phyloP scores from a whole-genome alignment of 2,113 vertebrate genomes.

The Balaeniceps rex region DNA sequence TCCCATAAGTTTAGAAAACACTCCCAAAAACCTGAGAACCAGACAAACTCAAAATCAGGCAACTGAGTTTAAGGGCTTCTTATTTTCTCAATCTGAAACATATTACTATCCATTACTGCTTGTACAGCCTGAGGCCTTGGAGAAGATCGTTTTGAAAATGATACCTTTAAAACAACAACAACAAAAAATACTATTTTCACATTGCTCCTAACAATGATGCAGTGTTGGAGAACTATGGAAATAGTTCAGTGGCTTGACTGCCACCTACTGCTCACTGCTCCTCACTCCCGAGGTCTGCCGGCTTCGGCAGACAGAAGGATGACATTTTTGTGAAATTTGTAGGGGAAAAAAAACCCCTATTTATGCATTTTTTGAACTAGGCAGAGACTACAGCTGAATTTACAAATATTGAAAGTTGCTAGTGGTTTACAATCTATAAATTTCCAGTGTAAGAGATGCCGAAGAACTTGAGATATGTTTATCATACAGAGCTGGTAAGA shows the following conservation, averaged over 20 bases:
- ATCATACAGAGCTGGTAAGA: background rate
- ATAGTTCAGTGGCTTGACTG: slow-evolving; percentile 73
- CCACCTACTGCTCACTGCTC: slow-evolving; percentile 73
- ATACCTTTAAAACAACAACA: slow-evolving; percentile 39
- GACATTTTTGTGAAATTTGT: background rate
- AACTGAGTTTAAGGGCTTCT: slow-evolving; percentile 5
- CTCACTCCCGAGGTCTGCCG: background rate
- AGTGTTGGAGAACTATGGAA: background rate
- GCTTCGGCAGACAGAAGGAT: background rate
- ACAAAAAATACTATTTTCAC: background rate
- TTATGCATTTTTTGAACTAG: background rate
- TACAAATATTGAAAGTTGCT: background rate
- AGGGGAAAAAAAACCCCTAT: background rate
- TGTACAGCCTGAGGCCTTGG: background rate
- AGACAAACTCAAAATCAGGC: background rate
- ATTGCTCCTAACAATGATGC: background rate
- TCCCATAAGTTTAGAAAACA: background rate
- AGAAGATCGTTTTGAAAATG: slow-evolving; percentile 51
- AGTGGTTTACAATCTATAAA: background rate
- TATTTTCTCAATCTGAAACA: background rate
- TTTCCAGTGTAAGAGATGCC: background rate
- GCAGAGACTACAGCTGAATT: background rate
- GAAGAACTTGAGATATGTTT: background rate
- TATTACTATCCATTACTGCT: background rate
- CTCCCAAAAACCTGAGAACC: rapidly evolving